Evolutionary conservation across 2,113 vertebrate genomes (phyloP).

Genomic region (Zosterops pallidus): DNA sequence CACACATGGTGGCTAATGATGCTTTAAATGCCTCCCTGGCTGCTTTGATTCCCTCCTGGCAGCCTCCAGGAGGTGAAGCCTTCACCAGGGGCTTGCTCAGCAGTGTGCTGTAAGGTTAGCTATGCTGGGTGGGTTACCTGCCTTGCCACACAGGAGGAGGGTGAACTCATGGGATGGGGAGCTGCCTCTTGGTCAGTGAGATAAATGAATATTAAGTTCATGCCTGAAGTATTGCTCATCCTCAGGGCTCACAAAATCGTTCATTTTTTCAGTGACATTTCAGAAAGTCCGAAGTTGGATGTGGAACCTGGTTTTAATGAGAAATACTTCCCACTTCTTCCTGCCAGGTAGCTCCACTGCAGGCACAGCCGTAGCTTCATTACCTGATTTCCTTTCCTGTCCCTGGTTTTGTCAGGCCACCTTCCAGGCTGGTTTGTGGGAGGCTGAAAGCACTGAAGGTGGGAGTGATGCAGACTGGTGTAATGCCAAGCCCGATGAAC

Average conservation of each 20-base stretch:
- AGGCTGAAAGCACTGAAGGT: neutral
- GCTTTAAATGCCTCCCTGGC: neutral
- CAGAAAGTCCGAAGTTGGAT: neutral
- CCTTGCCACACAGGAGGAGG: neutral
- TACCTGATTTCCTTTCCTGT: neutral
- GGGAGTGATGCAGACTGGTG: neutral
- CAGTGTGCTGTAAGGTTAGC: neutral
- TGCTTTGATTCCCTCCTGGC: neutral
- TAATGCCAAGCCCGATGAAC: neutral
- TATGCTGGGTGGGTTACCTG: accelerated
- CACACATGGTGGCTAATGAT: neutral
- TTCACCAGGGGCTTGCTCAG: neutral
- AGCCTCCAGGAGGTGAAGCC: neutral
- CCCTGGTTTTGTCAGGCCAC: neutral
- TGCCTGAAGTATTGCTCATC: neutral
- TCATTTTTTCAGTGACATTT: neutral
- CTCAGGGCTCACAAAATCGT: neutral
- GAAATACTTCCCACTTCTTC: neutral
- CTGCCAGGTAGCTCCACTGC: neutral
- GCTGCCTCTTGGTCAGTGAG: neutral
- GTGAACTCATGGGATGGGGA: neutral
- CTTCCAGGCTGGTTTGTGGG: neutral
- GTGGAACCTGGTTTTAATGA: neutral
- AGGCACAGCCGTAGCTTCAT: neutral
- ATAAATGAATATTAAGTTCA: neutral